A percentile compares a stretch with the other conserved stretches of the same genome.
These are phyloP conservation scores for Pocota personata DNA, from an alignment of 2,888 invertebrate genomes.

Conservation along the genomic window DNA sequence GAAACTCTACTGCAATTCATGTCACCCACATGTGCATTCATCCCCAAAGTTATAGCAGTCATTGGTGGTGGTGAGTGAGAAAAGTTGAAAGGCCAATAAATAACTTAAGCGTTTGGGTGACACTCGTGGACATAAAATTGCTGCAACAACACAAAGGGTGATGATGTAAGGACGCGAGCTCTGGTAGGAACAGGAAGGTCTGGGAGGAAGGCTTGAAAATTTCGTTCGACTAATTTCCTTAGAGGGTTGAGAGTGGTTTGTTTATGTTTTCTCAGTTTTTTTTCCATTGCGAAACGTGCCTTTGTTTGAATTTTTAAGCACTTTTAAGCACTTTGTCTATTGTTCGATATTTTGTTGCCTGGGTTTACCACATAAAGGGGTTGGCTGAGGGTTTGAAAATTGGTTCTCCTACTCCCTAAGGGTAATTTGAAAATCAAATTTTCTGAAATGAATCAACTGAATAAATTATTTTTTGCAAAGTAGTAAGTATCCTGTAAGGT, in stretches of 20 bases:
- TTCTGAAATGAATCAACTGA: constrained; percentile 35
- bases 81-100: constrained; percentile 71
- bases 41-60: constrained; percentile 51
- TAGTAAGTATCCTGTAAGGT: not conserved
- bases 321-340: constrained; percentile 46
- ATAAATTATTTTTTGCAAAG: not conserved
- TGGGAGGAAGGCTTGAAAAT: not conserved
- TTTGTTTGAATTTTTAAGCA: constrained; percentile 52
- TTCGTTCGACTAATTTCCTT: constrained; percentile 53
- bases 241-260: constrained; percentile 54
- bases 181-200: not conserved
- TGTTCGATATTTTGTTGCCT: constrained; percentile 57
- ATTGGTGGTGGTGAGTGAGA: constrained; percentile 7
- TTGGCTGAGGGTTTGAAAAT: constrained; percentile 20
- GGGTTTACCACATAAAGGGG: constrained; percentile 26
- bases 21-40: constrained; percentile 59
- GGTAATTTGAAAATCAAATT: constrained; percentile 52
- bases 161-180: not conserved
- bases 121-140: constrained; percentile 59
- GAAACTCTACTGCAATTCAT: constrained; percentile 55
- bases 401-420: not conserved
- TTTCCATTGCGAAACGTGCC: constrained; percentile 40
- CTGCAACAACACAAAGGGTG: constrained; percentile 42
- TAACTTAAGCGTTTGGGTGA: constrained; percentile 71
- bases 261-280: constrained; percentile 39